A percentile compares a stretch with the other conserved stretches of the same genome.
Conservation (phyloP, 2,113 vertebrate genomes). For the Rousettus leschenaultii region DNA sequence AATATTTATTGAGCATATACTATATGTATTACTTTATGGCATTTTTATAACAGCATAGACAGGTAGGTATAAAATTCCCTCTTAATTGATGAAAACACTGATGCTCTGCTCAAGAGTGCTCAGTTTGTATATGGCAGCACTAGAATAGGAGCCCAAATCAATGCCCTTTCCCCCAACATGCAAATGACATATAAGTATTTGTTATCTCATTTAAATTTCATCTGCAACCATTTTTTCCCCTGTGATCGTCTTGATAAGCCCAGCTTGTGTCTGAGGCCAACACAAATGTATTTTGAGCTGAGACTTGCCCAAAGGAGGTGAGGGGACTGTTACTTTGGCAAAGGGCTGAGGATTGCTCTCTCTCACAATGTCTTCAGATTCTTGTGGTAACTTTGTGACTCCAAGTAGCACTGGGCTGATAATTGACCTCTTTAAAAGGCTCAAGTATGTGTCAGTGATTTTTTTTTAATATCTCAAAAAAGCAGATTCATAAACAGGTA, state of each 20-base stretch:
- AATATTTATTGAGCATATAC: neutral
- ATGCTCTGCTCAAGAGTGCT: neutral
- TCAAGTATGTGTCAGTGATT: neutral
- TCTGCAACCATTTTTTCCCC: neutral
- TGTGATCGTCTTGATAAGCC: neutral
- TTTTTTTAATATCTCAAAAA: neutral
- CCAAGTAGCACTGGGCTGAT: conserved; percentile 34
- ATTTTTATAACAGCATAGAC: neutral
- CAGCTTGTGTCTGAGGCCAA: neutral
- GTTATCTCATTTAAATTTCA: neutral
- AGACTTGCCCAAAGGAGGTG: neutral
- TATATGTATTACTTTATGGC: neutral
- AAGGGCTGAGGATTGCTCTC: neutral
- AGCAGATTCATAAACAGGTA: neutral
- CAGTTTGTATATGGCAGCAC: neutral
- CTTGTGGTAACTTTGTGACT: conserved; percentile 50
- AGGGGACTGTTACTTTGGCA: neutral
- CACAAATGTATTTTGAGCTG: neutral
- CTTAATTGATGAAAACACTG: neutral
- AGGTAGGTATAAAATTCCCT: neutral
- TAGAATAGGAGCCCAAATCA: neutral
- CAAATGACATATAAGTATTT: neutral
- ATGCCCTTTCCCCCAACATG: neutral
- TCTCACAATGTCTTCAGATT: neutral
- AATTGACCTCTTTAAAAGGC: conserved; percentile 65